Percentiles rank a stretch among this genome's conserved stretches.
phyloP scores from a whole-genome alignment of 2,797 vertebrate genomes.

The Hypotaenidia philippensis region DNA sequence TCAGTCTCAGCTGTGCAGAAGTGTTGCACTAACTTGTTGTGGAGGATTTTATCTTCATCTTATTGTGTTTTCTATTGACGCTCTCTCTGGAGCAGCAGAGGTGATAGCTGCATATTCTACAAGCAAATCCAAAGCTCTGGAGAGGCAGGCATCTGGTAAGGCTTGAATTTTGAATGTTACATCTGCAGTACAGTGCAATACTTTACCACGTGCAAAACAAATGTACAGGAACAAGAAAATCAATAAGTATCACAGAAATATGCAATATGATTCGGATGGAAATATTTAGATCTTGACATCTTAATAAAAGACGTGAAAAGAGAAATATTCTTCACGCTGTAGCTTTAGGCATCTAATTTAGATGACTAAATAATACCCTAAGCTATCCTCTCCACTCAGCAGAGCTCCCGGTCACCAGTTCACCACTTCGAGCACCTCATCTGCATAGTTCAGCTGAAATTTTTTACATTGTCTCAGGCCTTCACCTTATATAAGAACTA shows the following conservation, averaged over 20 bases:
- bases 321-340: slow-evolving; percentile 15
- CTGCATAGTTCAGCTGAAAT: slow-evolving; percentile 52
- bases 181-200: neutral
- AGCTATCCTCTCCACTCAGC: neutral
- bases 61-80: slow-evolving; percentile 6
- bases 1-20: slow-evolving; percentile 10
- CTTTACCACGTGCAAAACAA: slow-evolving; percentile 14
- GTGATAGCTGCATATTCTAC: slow-evolving; percentile 14
- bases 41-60: slow-evolving; percentile 11
- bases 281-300: neutral
- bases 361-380: neutral
- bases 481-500: neutral
- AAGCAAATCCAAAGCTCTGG: neutral
- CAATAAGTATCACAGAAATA: slow-evolving; percentile 5
- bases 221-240: slow-evolving; percentile 31
- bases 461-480: neutral
- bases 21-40: neutral
- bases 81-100: neutral
- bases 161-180: neutral
- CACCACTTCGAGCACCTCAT: slow-evolving; percentile 50
- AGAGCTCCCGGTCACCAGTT: slow-evolving; percentile 19
- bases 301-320: neutral
- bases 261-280: neutral
- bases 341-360: slow-evolving; percentile 24
- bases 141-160: slow-evolving; percentile 36